Base-by-base conservation (phyloP, 2,113 vertebrate genomes). In the Bufo gargarizans region DNA sequence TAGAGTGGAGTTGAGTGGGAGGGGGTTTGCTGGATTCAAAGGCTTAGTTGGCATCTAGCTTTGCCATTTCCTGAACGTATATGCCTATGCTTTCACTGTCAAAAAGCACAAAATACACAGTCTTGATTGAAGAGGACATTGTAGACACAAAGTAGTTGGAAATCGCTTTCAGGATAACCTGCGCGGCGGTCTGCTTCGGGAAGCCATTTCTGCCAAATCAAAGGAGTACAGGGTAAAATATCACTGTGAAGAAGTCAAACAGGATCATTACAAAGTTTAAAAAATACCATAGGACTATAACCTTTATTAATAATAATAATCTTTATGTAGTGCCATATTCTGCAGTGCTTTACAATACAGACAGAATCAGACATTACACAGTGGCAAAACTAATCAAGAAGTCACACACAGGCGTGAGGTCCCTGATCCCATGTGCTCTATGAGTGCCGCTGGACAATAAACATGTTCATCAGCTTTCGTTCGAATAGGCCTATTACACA, bases 1-100 rank as follows among this genome's bases (percentile, higher is more conserved):
- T 88, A 83, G 91, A 84, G 67, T 67, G 16, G 5, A 14, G 84
- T 82, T 86, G 63, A 33, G 49, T 89, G 90, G 84, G 59, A 33
- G 45, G 90, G 19, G 92, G 86, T 16, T 77, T 90, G 81, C 85
- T 2, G 74, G 88, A 58, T 91, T 90, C 71, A 91, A 88, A 91
- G 74, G 90, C 91, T 96, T 96, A 99, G 94, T 97, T 99, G 88
- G 96, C 93, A 49, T 99, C 97, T 85, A 99, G 95, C 89, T 99
- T 99, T 77, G 98, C 98, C 98, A 99, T 98, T 94, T 99, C 98
- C 94, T 99, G 98, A 93, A 99, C 98, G 0, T 99, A 99, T 90
- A 99, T 99, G 86, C 97, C 98, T 94, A 99, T 99, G 95, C 98
- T 99, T 95, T 99, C 98, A 0, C 97, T 99, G 96, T 99, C 98